A percentile compares a stretch with the other conserved stretches of the same genome.
phyloP scores from a whole-genome alignment of 2,888 invertebrate genomes.

The Halictus quadricinctus region DNA sequence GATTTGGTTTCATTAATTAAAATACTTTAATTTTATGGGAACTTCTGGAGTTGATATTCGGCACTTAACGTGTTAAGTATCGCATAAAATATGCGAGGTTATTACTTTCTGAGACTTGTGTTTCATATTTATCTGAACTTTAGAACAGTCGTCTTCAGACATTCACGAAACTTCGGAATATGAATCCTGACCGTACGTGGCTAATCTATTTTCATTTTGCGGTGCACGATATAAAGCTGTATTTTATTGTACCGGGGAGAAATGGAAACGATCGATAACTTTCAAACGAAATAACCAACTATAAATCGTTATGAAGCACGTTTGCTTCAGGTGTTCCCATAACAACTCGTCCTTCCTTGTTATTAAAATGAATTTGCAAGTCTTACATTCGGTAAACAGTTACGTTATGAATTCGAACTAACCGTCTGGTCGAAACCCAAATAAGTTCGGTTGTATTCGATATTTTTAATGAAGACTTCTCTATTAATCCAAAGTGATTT shows the following conservation, averaged over 20 bases:
- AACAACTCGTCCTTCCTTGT: not conserved
- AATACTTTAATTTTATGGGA: too few species aligned
- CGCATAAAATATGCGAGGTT: too few species aligned
- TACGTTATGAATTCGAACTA: too few species aligned
- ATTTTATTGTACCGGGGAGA: constrained; percentile 23
- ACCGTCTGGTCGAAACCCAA: too few species aligned
- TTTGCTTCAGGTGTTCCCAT: not conserved
- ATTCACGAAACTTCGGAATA: not conserved
- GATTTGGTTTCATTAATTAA: too few species aligned
- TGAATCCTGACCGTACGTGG: not conserved
- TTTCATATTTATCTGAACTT: not conserved
- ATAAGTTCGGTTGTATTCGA: too few species aligned
- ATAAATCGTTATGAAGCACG: constrained; percentile 26
- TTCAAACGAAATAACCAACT: constrained; percentile 30
- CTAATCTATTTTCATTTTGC: constrained; percentile 15
- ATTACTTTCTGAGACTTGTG: not conserved
- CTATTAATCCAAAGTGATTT: too few species aligned
- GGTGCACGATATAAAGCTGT: constrained; percentile 10
- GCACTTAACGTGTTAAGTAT: too few species aligned
- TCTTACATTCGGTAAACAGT: too few species aligned
- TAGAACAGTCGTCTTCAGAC: not conserved
- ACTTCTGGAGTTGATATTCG: too few species aligned
- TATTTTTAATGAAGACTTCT: too few species aligned
- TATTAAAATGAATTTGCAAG: not conserved
- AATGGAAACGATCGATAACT: constrained; percentile 29